Base-by-base conservation (phyloP, 2,797 vertebrate genomes). In the Anguilla marmorata region DNA sequence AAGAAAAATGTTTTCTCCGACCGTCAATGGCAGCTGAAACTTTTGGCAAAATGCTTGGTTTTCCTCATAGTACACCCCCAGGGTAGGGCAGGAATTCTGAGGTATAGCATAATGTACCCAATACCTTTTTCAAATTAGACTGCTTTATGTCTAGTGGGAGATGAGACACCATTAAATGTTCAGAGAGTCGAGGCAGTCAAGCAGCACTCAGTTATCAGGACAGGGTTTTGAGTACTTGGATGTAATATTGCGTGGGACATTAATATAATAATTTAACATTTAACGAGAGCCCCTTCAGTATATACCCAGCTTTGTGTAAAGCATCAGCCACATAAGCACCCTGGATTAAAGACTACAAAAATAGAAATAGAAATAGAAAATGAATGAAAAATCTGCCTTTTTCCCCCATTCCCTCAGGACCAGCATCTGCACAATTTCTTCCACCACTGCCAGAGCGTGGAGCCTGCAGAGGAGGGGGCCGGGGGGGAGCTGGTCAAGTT, bases 391-490 rank as follows among this genome's bases (percentile, higher is more conserved):
- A 14, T 14, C 33, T 79, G 74, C 19, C 24, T 50, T 80, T 24
- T 80, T 37, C 2, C 90, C 54, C 69, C 89, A 56, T 16, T 52
- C 79, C 86, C 85, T 58, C 88, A 99, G 98, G 98, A 99, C 93
- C 98, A 99, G 90, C 98, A 99, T 91, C 95, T 99, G 92, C 97
- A 99, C 94, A 99, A 99, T 93, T 99, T 99, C 93, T 99, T 99
- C 93, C 96, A 98, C 87, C 98, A 99, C 94, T 99, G 97, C 94
- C 97, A 99, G 90, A 97, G 94, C 94, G 97, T 97, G 6, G 96
- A 98, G 88, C 95, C 94, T 0, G 97, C 96, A 90, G 97, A 96
- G 86, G 97, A 95, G 90, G 97, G 96, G 63, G 94, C 96, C 79
- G 98, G 98, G 89, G 97, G 94, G 19, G 98, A 98, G 90, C 97